Evolutionary conservation across 2,888 invertebrate genomes (phyloP), one percentile per base, ranked within the genome.

Genomic region (Andrena trimmerana): DNA sequence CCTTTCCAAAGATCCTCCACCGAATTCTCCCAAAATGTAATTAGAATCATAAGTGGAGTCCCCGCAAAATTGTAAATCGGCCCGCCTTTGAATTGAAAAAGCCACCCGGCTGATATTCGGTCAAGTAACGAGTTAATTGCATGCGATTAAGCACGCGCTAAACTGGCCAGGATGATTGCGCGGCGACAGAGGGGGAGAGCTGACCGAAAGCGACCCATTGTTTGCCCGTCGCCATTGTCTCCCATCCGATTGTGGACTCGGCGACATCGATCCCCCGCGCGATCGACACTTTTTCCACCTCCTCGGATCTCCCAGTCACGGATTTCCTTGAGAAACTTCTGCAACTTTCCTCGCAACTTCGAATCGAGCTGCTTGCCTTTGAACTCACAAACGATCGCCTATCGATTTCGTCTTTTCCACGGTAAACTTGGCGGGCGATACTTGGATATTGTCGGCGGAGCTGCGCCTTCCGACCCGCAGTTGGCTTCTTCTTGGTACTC

Each of bases 41-140:
- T 67, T 70, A 74, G 69, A 66, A 66, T 70, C 5, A 0, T 27
- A 16, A 29, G 42, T 5, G 65, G 52, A n/a, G 66, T 79, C 42
- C 48, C 27, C 10, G 62, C 0, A 3, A 27, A 57, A 57, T 57
- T 8, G 57, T 33, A 20, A 31, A n/a, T 2, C 20, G 8, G 0
- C 29, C n/a, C 8, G n/a, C 1, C 0, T n/a, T n/a, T 5, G 36
- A 77, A 66, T 77, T 31, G 66, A 65, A 73, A 72, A 69, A 69
- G n/a, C 62, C 5, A 60, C 63, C 42, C 50, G 63, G 76, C 52
- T 71, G 71, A 78, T 81, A 84, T 88, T 87, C 82, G 70, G 75
- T 77, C 68, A 82, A 88, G 84, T 84, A 86, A 86, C 87, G 80
- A 86, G 86, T 85, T 89, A 90, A 90, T 89, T 84, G 85, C 67